Conservation (phyloP, 2,888 invertebrate species). For the Dichetophora obliterata region DNA sequence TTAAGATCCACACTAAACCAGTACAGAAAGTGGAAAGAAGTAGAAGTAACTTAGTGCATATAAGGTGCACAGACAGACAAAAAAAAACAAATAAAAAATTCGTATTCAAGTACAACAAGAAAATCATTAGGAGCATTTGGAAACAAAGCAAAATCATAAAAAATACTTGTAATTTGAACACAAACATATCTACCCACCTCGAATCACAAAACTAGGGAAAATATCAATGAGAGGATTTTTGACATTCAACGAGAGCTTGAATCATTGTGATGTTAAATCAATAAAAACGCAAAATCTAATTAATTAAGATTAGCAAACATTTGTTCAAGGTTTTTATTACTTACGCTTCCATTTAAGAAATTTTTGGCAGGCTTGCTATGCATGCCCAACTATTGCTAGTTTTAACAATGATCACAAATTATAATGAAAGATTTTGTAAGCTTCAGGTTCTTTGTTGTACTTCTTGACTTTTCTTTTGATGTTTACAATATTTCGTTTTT, state of each 20-base stretch:
- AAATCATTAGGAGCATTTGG: not conserved
- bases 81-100: not conserved
- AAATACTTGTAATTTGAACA: not conserved
- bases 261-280: constrained; percentile 6
- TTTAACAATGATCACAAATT: not conserved
- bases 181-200: no score
- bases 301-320: not conserved
- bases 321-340: constrained; percentile 23
- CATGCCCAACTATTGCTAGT: constrained; percentile 33
- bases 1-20: no score
- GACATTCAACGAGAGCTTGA: not conserved
- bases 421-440: not conserved
- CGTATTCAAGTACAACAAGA: not conserved
- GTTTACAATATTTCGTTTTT: not conserved
- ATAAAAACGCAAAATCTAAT: not conserved
- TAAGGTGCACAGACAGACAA: not conserved
- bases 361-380: constrained; percentile 42
- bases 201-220: no score
- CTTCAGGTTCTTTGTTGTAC: not conserved
- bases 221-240: not conserved
- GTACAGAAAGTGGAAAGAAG: no score
- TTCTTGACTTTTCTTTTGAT: not conserved
- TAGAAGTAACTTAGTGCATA: not conserved
- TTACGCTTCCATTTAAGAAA: constrained; percentile 53
- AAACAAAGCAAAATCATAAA: not conserved